Conservation (phyloP, 2,888 invertebrate genomes). For the Tuta absoluta region DNA sequence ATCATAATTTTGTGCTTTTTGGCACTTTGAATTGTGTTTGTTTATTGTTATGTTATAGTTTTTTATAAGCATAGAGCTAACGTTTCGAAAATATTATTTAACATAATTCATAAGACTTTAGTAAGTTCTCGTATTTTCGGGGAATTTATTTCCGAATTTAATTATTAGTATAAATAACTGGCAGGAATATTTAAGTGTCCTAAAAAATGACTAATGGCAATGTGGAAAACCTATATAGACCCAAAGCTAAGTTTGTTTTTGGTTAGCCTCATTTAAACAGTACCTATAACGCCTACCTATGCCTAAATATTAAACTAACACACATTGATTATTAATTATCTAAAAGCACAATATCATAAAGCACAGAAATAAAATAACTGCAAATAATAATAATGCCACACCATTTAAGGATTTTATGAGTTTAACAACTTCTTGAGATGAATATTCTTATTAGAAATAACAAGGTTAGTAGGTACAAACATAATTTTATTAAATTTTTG, state of each 20-base stretch:
- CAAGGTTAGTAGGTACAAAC: background rate
- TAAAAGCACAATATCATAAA: slow-evolving; percentile 53
- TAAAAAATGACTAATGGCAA: too few species aligned
- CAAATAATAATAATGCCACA: slow-evolving; percentile 45
- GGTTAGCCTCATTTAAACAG: background rate
- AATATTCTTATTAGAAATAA: background rate
- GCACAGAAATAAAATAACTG: slow-evolving; percentile 50
- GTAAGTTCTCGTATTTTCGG: too few species aligned
- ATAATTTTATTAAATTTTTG: background rate
- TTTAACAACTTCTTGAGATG: slow-evolving; percentile 40
- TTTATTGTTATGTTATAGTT: background rate
- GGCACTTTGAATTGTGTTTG: background rate
- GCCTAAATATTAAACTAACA: slow-evolving; percentile 42
- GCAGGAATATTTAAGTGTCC: too few species aligned
- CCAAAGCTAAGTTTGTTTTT: too few species aligned
- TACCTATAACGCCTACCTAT: background rate
- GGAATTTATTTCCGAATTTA: too few species aligned
- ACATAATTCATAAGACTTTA: too few species aligned
- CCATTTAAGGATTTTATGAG: slow-evolving; percentile 32
- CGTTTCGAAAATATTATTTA: background rate
- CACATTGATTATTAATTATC: slow-evolving; percentile 35
- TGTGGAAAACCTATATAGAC: too few species aligned
- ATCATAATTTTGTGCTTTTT: slow-evolving; percentile 13
- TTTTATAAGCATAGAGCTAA: background rate
- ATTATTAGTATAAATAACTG: too few species aligned